A percentile compares a stretch with the other conserved stretches of the same genome.
phyloP scores from a whole-genome alignment of 2,797 vertebrate species.

The Cynopterus sphinx region DNA sequence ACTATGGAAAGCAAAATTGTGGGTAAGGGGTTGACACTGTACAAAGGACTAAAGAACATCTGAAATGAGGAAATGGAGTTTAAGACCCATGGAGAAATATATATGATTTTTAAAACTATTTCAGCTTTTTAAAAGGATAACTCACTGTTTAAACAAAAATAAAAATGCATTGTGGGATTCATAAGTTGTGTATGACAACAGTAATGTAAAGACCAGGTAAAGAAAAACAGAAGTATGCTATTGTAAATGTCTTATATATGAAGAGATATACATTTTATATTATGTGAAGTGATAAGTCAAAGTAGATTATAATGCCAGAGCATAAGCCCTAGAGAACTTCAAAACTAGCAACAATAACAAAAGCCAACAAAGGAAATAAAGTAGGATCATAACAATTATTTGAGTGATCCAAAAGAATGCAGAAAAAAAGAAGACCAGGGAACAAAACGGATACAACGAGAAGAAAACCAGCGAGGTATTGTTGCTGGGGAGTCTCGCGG shows the following conservation, averaged over 20 bases:
- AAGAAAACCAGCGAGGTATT: not conserved
- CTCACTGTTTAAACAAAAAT: not conserved
- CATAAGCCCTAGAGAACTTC: not conserved
- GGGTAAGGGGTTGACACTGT: too few species aligned
- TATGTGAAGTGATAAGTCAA: not conserved
- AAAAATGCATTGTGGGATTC: not conserved
- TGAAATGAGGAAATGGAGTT: not conserved
- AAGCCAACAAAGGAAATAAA: not conserved
- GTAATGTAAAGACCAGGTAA: not conserved
- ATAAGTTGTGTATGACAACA: not conserved
- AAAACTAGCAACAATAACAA: not conserved
- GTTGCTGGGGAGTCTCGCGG: too few species aligned
- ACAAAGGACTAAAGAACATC: not conserved
- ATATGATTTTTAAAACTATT: not conserved
- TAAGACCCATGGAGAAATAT: not conserved
- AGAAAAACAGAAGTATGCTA: not conserved
- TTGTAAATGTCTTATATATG: not conserved
- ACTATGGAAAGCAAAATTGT: too few species aligned
- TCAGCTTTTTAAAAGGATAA: not conserved
- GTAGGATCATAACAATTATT: not conserved
- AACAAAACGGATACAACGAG: not conserved
- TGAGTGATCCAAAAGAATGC: not conserved
- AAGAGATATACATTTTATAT: not conserved
- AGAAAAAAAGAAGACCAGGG: not conserved
- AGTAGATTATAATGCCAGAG: not conserved